Base-by-base conservation (phyloP, 2,113 vertebrate species). In the Macquaria australasica region DNA sequence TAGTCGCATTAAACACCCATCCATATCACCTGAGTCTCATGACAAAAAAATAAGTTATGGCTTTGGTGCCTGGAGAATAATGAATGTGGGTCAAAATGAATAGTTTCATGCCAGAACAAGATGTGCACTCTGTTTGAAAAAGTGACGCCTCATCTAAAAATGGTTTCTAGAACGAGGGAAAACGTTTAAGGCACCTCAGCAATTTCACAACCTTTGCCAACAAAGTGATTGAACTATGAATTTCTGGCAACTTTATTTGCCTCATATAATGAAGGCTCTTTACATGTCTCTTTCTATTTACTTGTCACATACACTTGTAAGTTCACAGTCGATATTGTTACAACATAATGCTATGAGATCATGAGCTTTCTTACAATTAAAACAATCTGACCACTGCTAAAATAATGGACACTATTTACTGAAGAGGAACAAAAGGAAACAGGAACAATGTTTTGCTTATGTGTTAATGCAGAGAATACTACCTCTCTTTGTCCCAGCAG, bases 1-100 rank as follows among this genome's bases (percentile, higher is more conserved):
- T 50, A 45, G 84, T 87, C 81, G 34, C 90, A 73, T 89, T 86
- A 88, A 91, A 87, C 84, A 85, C 55, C 51, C 79, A 83, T 90
- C 82, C 55, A 69, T 69, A 84, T 93, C 86, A 79, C 45, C 79
- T 34, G 64, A 31, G 79, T 74, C 56, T 64, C 55, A 31, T 39
- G 78, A 74, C 77, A 85, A 83, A 74, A 64, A 60, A 15, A 76
- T 31, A 70, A 56, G 50, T 68, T 41, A 68, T 69, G 73, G 56
- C 74, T 83, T 23, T 41, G 74, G 68, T 74, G 56, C 66, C 77
- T 77, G 69, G 16, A 51, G 77, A 62, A 59, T 77, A 88, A 90
- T 85, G 75, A 72, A 88, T 79, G 83, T 1, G 48, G 39, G 79
- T 53, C 50, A 31, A 77, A 85, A 82, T 63, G 37, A 83, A 68